Evolutionary conservation across 2,113 vertebrate genomes (phyloP), one percentile per base, ranked within the genome.

Genomic region (Ascaphus truei): DNA sequence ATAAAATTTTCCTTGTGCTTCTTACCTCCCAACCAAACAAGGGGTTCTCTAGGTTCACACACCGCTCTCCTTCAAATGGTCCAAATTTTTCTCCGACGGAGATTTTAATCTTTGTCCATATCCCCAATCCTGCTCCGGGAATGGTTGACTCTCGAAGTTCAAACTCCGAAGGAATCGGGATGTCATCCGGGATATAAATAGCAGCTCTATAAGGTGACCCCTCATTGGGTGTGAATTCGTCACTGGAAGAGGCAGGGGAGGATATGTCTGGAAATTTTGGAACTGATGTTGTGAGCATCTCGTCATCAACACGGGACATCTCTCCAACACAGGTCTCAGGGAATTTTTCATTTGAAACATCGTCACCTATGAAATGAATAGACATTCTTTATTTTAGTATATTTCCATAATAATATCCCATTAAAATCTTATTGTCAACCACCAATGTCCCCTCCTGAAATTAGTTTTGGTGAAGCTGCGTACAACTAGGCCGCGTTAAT

Each of bases 1-100:
- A 73, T 31, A 72, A 74, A 56, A 27, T 18, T n/a, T n/a, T n/a
- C 2, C 10, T 62, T 62, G 9, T n/a, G 26, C 25, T 59, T 81
- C 94, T 85, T 98, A 99, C 97, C 95, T 98, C 92, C 93, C 94
- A 98, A 81, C 93, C 93, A 1, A 88, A 94, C 69, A 77, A 80
- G 34, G 86, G 85, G 53, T 93, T 90, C 75, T 86, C 91, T 47
- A 93, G 88, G 74, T 77, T 81, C 39, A 89, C 73, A 15, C 78
- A 81, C 65, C 89, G 92, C 76, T 94, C 91, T 78, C 92, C 94
- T 36, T 92, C 76, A 16, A 93, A 96, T n/a, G 97, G 95, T 79
- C 96, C 96, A 68, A 98, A 92, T 58, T 86, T 93, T 78, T 98
- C 95, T 7, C 94, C 97, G 2, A 79, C 78, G 76, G 93, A 88